These are phyloP conservation scores for Tonatia bakeri DNA, from an alignment of 2,113 vertebrate genomes.

Conservation along the genomic window DNA sequence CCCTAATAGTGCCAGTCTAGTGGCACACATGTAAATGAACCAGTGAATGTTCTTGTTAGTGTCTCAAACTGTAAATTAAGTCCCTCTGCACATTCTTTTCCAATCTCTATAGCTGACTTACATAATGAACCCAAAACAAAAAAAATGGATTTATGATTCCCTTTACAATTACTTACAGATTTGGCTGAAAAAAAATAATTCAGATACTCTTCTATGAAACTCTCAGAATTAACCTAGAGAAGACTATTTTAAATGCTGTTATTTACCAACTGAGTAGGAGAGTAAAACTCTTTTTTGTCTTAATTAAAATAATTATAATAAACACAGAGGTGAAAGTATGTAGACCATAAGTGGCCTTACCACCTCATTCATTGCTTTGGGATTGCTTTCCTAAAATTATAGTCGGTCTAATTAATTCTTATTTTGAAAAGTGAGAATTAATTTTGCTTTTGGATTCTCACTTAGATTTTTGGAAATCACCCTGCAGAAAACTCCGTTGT, in stretches of 20 bases:
- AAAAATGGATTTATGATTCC: background rate
- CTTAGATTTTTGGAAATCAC: background rate
- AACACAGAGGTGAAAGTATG: background rate
- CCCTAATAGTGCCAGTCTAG: too few species aligned
- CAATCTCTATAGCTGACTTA: background rate
- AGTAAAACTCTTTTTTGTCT: background rate
- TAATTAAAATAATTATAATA: background rate
- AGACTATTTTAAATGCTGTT: background rate
- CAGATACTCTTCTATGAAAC: background rate
- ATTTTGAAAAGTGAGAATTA: background rate
- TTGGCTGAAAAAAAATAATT: background rate
- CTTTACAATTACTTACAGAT: background rate
- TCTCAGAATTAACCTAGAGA: conserved; percentile 8
- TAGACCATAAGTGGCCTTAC: background rate
- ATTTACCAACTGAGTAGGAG: background rate
- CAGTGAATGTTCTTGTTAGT: background rate
- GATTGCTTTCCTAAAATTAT: background rate
- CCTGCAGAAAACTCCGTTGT: background rate
- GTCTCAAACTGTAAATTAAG: background rate
- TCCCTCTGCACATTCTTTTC: background rate
- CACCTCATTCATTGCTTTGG: background rate
- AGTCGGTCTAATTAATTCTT: background rate
- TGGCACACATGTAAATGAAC: background rate
- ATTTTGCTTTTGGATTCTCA: background rate
- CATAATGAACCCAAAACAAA: background rate